Base-by-base conservation (phyloP, 2,113 vertebrate genomes). In the Hyperoodon ampullatus region DNA sequence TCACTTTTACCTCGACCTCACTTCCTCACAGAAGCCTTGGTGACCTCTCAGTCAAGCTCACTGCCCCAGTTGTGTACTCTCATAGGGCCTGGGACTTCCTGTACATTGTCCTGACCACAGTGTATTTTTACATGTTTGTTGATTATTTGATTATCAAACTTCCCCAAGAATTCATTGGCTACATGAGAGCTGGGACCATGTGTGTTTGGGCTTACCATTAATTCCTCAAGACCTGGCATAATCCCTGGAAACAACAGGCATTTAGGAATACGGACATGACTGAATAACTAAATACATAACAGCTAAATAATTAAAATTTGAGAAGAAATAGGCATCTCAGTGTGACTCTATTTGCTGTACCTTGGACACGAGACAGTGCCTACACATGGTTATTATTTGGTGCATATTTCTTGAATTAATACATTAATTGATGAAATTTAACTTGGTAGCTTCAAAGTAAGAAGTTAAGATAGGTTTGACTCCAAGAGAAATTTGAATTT, bases 381-480 rank as follows among this genome's bases (percentile, higher is more conserved):
- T 74, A 53, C n/a, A 80, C 65, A 8, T 94, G 83, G 72, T 78
- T 94, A 92, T 14, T 9, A 47, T 94, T 95, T 94, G 50, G 82
- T 71, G 84, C 63, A 71, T 93, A 86, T 89, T 90, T 91, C 47
- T 96, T 91, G 42, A 94, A 44, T 86, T 72, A 93, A 94, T 96
- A 24, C 21, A 87, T 93, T 95, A 83, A 97, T 89, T 95, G 72
- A 82, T 94, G 39, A 93, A 82, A 93, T 86, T 86, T 92, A 81
- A 95, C 61, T 96, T 94, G 77, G 68, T 93, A 53, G 65, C 85
- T 91, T 97, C 26, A 72, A 91, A 89, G 42, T 82, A 77, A 91
- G 72, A 70, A 28, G 26, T 94, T 95, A 30, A 39, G 77, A 77
- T 78, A 93, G n/a, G 61, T 93, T 86, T 91, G 47, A 93, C 12